Conservation (phyloP, 2,113 vertebrate species). For the Tychaedon coryphoeus region DNA sequence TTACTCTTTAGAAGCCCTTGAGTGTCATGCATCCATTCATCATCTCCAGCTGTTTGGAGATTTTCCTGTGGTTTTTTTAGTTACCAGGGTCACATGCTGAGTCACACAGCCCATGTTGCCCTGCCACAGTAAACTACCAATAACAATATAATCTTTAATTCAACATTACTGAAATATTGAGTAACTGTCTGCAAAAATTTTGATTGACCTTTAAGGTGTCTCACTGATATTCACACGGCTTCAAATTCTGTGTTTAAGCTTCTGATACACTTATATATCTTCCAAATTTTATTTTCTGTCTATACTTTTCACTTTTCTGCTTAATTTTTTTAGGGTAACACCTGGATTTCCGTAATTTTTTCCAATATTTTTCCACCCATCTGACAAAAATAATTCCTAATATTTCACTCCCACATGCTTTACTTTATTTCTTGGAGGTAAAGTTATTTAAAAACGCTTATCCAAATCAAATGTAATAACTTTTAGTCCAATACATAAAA, state of each 20-base stretch:
- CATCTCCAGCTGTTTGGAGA: background rate
- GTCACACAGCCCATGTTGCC: background rate
- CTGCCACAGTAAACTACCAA: background rate
- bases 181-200: background rate
- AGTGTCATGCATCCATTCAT: background rate
- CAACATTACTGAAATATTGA: background rate
- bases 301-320: accelerated
- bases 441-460: background rate
- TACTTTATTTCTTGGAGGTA: background rate
- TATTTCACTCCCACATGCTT: background rate
- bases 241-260: background rate
- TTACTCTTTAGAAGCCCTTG: background rate
- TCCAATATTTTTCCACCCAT: background rate
- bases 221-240: background rate
- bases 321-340: background rate
- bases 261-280: background rate
- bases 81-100: background rate
- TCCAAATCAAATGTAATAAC: background rate
- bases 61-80: background rate
- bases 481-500: background rate
- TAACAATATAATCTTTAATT: background rate
- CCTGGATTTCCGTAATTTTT: background rate
- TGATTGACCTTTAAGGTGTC: background rate
- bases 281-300: background rate
- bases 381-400: background rate